Evolutionary conservation across 2,888 invertebrate genomes (phyloP).

Genomic region (Eilema griseolum): DNA sequence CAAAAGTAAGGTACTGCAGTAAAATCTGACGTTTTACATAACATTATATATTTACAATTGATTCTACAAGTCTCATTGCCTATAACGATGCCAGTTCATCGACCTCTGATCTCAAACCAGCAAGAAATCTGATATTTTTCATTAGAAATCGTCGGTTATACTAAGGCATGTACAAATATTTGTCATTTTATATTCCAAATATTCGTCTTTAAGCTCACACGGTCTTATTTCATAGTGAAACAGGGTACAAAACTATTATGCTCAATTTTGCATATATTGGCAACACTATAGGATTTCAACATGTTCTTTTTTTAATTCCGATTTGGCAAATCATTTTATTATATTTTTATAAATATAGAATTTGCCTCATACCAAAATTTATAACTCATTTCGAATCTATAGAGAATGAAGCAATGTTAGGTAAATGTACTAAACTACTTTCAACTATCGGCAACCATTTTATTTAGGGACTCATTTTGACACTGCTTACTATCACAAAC

Average conservation of each 20-base stretch:
- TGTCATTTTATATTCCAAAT: neutral
- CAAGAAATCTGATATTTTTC: neutral
- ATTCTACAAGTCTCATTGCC: neutral
- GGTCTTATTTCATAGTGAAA: constrained; percentile 35
- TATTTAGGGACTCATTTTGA: neutral
- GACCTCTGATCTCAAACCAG: constrained; percentile 3
- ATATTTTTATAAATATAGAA: neutral
- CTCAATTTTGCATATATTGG: constrained; percentile 34
- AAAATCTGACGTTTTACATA: neutral
- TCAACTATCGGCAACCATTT: neutral
- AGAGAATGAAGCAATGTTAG: neutral
- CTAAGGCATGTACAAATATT: constrained; percentile 14
- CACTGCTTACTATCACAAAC: neutral
- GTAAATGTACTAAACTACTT: neutral
- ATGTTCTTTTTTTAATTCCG: neutral
- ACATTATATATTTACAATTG: neutral
- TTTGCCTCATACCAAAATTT: constrained; percentile 3
- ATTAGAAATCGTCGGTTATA: neutral
- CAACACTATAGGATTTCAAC: constrained; percentile 26
- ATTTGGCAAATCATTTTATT: constrained; percentile 14
- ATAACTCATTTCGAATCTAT: neutral
- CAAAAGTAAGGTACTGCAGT: neutral
- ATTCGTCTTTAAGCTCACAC: constrained; percentile 21
- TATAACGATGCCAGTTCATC: neutral
- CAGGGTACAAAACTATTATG: constrained; percentile 29